These are phyloP conservation scores for Martes martes DNA, from an alignment of 2,113 vertebrate genomes.

Conservation along the genomic window DNA sequence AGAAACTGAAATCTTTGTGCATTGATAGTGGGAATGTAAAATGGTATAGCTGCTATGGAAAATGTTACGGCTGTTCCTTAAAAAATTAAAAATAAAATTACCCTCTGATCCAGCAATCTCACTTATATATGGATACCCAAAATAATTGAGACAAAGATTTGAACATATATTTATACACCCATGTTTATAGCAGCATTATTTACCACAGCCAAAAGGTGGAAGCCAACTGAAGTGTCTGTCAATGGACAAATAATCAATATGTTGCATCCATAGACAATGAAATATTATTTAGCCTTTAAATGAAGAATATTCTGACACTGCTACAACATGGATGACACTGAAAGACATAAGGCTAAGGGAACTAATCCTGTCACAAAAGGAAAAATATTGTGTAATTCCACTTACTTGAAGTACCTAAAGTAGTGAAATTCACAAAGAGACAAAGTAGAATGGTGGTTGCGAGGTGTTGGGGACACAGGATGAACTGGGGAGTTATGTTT, in stretches of 20 bases:
- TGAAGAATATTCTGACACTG: not conserved
- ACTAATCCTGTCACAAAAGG: not conserved
- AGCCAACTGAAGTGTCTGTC: not conserved
- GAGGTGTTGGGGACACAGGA: not conserved
- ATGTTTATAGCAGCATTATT: not conserved
- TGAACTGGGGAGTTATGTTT: not conserved
- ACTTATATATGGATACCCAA: no score
- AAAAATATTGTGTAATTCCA: not conserved
- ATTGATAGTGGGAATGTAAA: not conserved
- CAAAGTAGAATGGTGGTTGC: not conserved
- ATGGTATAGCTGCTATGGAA: not conserved
- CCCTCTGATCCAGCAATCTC: no score
- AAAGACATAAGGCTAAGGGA: not conserved
- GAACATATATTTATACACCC: no score
- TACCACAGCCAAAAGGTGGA: not conserved
- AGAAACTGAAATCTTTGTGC: not conserved
- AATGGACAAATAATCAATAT: not conserved
- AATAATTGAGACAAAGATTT: no score
- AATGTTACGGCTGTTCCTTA: not conserved
- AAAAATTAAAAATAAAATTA: not conserved
- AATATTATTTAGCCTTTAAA: not conserved
- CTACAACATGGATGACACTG: not conserved
- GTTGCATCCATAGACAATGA: not conserved
- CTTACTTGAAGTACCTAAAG: not conserved
- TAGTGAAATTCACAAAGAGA: not conserved